These are phyloP conservation scores for Amblyjoppa proteus DNA, from an alignment of 2,888 invertebrate species.

Conservation along the genomic window DNA sequence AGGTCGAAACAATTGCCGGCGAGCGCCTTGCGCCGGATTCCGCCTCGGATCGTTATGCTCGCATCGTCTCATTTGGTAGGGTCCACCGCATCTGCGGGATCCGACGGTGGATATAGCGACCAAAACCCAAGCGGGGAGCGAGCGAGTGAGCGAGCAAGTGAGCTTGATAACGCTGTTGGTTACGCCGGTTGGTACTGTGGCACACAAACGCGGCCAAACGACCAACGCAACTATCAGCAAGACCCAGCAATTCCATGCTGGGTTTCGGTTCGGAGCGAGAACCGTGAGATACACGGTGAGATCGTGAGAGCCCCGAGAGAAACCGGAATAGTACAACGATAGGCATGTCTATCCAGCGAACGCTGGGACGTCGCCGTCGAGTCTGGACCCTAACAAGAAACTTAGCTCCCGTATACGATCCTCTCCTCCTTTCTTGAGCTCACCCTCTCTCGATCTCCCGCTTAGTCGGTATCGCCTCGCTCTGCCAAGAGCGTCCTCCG, in stretches of 20 bases:
- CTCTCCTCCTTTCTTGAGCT: conserved; percentile 26
- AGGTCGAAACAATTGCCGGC: conserved; percentile 57
- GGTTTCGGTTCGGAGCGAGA: conserved; percentile 45
- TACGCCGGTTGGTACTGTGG: conserved; percentile 21
- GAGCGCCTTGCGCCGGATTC: conserved; percentile 11
- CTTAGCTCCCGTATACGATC: conserved; percentile 77
- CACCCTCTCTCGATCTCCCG: conserved; percentile 30
- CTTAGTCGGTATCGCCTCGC: conserved; percentile 40
- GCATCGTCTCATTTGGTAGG: conserved; percentile 10
- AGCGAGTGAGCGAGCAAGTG: conserved; percentile 27
- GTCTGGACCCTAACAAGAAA: conserved; percentile 85
- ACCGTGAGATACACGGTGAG: conserved; percentile 48
- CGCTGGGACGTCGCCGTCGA: conserved; percentile 82
- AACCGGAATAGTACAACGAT: conserved; percentile 51
- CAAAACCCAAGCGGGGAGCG: conserved; percentile 28
- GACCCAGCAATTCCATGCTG: conserved; percentile 52
- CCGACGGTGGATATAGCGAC: conserved; percentile 23
- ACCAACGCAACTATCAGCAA: conserved; percentile 55
- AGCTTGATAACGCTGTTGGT: conserved; percentile 10
- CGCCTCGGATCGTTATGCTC: neutral
- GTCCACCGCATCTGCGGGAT: conserved; percentile 27
- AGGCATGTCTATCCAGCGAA: conserved; percentile 60
- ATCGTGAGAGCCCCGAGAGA: conserved; percentile 27
- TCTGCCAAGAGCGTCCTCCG: conserved; percentile 69
- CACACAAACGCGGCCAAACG: conserved; percentile 35